Base-by-base conservation (phyloP, 1,140 invertebrate genomes). In the Drosophila tropicalis region DNA sequence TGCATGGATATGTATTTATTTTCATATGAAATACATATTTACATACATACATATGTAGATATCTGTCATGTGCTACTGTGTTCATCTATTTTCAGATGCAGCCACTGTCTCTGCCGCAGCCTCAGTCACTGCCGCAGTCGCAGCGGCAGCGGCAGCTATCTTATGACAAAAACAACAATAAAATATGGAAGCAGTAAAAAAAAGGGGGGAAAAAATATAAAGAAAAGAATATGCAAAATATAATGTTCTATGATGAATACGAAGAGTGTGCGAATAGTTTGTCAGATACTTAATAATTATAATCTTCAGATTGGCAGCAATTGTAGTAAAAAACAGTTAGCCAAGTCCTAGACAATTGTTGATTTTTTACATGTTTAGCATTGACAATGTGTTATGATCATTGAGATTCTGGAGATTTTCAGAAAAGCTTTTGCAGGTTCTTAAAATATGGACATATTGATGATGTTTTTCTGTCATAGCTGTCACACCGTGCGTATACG, bases 21-120 rank as follows among this genome's bases (percentile, higher is more conserved):
- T 19, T 9, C 2, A 0, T 9, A 19, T 51, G 19, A 36, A 5
- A n/a, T 25, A 62, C 22, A 17, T 29, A 22, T 41, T 5, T 61
- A 29, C 19, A 5, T 29, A n/a, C 39, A 44, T 25, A n/a, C 3
- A 7, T 25, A 44, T 29, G 17, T 25, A n/a, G 17, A 25, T 62
- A 39, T 32, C 17, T 66, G 71, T 78, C 71, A 74, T 78, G 72
- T 74, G 71, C 71, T 66, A 51, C 61, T 65, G 75, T 65, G 71
- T 67, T 77, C 36, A 58, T 36, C 82, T 86, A 86, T 86, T 83
- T 87, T 86, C 69, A 86, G 82, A 87, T 56, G 54, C 71, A 87
- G 83, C 79, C 55, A 41, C 58, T 63, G 44, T 10, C n/a, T 4
- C 68, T 86, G 82, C 75, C 47, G 36, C 68, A 9, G 83, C 79